phyloP scores from a whole-genome alignment of 2,113 vertebrate species.

The Quiscalus mexicanus region DNA sequence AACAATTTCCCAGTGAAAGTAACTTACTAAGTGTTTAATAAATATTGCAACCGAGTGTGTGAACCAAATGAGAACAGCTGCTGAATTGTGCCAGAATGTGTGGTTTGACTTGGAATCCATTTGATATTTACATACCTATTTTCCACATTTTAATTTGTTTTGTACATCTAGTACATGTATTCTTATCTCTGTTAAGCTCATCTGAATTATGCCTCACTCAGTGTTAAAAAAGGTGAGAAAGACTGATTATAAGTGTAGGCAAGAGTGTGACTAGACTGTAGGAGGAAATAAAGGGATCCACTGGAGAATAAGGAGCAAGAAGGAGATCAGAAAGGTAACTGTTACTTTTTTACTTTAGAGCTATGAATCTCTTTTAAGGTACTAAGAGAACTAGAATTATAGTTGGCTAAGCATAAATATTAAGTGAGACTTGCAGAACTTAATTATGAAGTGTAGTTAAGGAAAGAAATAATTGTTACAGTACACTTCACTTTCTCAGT shows the following conservation, averaged over 20 bases:
- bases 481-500: not conserved
- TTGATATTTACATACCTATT: not conserved
- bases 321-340: not conserved
- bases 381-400: not conserved
- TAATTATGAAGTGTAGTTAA: not conserved
- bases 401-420: not conserved
- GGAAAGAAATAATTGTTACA: not conserved
- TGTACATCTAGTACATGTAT: not conserved
- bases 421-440: not conserved
- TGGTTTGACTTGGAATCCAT: not conserved
- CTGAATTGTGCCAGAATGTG: not conserved
- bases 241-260: not conserved
- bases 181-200: not conserved
- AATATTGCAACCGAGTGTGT: not conserved
- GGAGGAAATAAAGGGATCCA: not conserved
- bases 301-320: not conserved
- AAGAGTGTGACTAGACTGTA: constrained; percentile 3
- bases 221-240: not conserved
- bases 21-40: not conserved
- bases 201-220: not conserved
- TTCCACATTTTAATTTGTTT: not conserved
- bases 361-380: not conserved
- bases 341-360: not conserved
- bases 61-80: not conserved
- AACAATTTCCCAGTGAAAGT: not conserved